These are phyloP conservation scores for Brachionus paranguensis DNA, from an alignment of 1,140 invertebrate species.

Conservation along the genomic window DNA sequence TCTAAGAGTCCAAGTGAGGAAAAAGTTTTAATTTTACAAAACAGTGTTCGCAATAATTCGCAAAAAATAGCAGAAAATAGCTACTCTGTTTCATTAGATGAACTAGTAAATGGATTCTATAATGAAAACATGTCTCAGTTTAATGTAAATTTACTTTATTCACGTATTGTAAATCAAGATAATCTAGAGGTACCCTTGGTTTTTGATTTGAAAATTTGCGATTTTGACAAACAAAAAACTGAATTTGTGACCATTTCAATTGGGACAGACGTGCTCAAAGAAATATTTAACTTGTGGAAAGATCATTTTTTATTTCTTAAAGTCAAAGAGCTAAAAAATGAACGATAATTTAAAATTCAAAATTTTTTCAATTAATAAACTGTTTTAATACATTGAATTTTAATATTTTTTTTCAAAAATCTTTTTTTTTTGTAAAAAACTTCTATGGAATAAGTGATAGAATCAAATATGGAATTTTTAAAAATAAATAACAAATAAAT, in stretches of 20 bases:
- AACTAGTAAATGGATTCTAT: neutral
- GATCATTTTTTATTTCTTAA: conserved; percentile 1
- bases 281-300: neutral
- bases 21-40: neutral
- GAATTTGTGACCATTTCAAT: neutral
- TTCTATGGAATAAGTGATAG: too few species aligned
- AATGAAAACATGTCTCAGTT: neutral
- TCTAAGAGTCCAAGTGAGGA: neutral
- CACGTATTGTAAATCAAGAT: neutral
- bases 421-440: too few species aligned
- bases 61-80: neutral
- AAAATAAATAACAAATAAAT: too few species aligned
- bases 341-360: neutral
- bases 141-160: neutral
- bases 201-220: neutral
- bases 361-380: too few species aligned
- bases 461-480: too few species aligned
- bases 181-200: neutral
- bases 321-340: neutral
- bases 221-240: neutral
- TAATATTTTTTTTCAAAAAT: too few species aligned
- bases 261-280: neutral
- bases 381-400: too few species aligned
- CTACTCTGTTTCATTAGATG: neutral
- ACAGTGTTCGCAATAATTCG: neutral